Conservation (phyloP, 2,113 vertebrate species). For the Loxodonta africana region DNA sequence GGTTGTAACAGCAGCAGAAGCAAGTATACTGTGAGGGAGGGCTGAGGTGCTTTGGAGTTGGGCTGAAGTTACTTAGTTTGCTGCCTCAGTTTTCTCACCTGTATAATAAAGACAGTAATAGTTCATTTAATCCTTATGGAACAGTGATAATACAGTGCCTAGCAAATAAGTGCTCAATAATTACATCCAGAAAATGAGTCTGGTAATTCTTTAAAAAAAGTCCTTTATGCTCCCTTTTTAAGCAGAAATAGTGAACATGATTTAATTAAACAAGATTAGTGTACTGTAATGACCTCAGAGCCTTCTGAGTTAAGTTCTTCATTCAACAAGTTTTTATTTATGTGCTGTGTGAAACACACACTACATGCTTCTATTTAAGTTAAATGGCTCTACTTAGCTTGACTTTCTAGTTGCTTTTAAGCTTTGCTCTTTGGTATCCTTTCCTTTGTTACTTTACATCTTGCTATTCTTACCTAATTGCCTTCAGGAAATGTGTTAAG, state of each 20-base stretch:
- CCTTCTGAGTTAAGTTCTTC: background rate
- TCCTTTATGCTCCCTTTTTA: slow-evolving; percentile 3
- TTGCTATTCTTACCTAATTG: slow-evolving; percentile 6
- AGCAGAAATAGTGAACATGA: slow-evolving; percentile 22
- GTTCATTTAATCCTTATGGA: slow-evolving; percentile 28
- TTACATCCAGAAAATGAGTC: slow-evolving; percentile 38
- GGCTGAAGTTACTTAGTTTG: background rate
- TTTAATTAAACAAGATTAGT: background rate
- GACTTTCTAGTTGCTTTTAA: background rate
- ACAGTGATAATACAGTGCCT: background rate
- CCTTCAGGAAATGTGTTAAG: background rate
- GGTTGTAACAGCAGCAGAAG: background rate
- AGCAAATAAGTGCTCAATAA: slow-evolving; percentile 17
- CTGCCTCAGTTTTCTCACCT: background rate
- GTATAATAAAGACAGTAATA: background rate
- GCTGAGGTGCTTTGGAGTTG: background rate
- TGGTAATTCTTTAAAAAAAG: slow-evolving; percentile 8
- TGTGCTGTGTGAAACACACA: background rate
- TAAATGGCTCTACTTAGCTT: background rate
- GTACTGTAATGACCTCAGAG: background rate
- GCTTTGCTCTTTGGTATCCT: background rate
- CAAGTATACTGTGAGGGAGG: background rate
- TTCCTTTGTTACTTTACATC: background rate
- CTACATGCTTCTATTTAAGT: background rate
- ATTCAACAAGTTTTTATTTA: background rate